phyloP scores from a whole-genome alignment of 1,140 invertebrate genomes.

The Heliconius congener region DNA sequence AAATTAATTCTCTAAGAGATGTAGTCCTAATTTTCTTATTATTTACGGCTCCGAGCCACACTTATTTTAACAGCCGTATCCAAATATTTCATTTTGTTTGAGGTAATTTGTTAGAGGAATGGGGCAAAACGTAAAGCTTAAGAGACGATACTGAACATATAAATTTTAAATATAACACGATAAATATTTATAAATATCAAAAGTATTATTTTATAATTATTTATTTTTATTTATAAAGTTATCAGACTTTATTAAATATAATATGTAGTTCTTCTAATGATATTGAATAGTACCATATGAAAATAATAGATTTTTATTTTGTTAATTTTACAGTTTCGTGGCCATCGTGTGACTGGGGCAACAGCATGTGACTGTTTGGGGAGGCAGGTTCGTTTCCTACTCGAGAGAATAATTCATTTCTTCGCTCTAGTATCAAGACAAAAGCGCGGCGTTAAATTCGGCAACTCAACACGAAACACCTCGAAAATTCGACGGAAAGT shows the following conservation, averaged over 20 bases:
- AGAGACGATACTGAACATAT: slow-evolving; percentile 18
- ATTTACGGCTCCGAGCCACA: slow-evolving; percentile 55
- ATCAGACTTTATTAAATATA: background rate
- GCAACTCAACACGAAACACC: too few species aligned
- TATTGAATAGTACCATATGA: too few species aligned
- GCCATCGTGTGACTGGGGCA: too few species aligned
- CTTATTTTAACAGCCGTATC: slow-evolving; percentile 24
- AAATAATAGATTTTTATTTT: too few species aligned
- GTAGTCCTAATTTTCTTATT: slow-evolving; percentile 58
- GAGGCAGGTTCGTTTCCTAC: too few species aligned
- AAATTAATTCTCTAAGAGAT: slow-evolving; percentile 47
- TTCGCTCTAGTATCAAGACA: too few species aligned
- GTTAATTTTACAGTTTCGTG: too few species aligned
- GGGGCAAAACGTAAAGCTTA: slow-evolving; percentile 21
- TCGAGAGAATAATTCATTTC: too few species aligned
- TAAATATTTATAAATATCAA: slow-evolving; percentile 14
- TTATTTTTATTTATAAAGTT: background rate
- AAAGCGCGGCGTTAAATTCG: too few species aligned
- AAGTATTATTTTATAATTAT: background rate
- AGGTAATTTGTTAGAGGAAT: slow-evolving; percentile 33
- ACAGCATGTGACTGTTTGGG: too few species aligned
- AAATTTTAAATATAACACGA: background rate
- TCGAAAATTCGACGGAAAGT: too few species aligned
- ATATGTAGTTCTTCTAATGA: background rate
- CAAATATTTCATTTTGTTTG: slow-evolving; percentile 31